Evolutionary conservation across 2,113 vertebrate genomes (phyloP), one percentile per base, ranked within the genome.

Genomic region (Toxotes chatareus): DNA sequence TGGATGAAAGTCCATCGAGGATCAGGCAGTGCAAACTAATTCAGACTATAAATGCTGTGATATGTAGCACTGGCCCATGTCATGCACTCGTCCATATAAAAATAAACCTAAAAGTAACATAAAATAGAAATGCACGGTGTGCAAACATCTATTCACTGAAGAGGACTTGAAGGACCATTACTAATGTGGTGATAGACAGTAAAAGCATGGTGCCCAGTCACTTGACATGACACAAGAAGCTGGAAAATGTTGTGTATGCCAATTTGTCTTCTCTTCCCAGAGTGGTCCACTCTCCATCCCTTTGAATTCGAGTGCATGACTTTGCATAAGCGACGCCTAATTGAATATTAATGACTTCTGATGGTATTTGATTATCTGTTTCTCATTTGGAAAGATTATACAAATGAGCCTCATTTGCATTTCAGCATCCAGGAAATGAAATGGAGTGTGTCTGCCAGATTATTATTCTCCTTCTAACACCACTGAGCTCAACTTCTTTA

Each of bases 381-480:
- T 94, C 94, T 94, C 92, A 93, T 95, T 95, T 94, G 90, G 87
- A 91, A 94, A 95, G 94, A 95, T 94, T 95, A 95, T 95, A 93
- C 93, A 93, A 96, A 94, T 95, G 80, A 85, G 72, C 10, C 68
- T 91, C 72, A 94, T 95, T 95, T 95, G 93, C 94, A 94, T 95
- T 92, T 79, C 86, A 87, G 83, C 83, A 87, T 91, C 88, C 90
- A 83, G 88, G 81, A 92, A 88, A 93, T 86, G 84, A 94, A 94
- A 94, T 89, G 85, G 86, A 94, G 92, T 88, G 89, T 92, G 91
- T 92, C 94, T 91, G 69, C 73, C 87, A 91, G 93, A 93, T 94
- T 91, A 92, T 92, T 92, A 89, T 90, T 79, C 69, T 84, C 76
- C 82, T 85, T 86, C 83, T 82, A 80, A 89, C 66, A 80, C 93